Evolutionary conservation across 1,140 invertebrate species (phyloP).

Genomic region (Orius insidiosus): DNA sequence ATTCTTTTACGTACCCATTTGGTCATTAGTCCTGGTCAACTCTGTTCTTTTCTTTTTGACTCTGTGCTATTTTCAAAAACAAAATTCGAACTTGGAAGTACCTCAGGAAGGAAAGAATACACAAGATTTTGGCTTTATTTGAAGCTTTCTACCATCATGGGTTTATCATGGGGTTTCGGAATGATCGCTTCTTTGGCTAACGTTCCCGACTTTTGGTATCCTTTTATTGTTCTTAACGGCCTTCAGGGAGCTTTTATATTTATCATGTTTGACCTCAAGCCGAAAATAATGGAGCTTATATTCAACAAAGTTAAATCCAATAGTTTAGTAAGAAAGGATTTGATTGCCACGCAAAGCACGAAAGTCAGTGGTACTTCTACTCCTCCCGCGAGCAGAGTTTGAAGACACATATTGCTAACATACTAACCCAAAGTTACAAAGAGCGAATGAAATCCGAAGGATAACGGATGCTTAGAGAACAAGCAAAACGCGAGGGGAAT

Average conservation of each 20-base stretch:
- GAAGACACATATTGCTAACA: background rate
- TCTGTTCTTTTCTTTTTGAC: conserved; percentile 27
- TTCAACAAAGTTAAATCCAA: too few species aligned
- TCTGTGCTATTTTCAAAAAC: conserved; percentile 20
- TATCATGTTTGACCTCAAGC: conserved; percentile 29
- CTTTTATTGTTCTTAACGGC: conserved; percentile 30
- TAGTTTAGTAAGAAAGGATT: conserved; percentile 19
- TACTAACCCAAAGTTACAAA: too few species aligned
- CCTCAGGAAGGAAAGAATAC: conserved; percentile 18
- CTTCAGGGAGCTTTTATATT: conserved; percentile 32
- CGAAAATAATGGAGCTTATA: too few species aligned
- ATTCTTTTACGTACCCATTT: conserved; percentile 29
- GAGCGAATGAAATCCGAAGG: too few species aligned
- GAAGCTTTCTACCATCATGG: conserved; percentile 31
- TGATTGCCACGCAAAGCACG: background rate
- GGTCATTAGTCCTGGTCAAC: conserved; percentile 25
- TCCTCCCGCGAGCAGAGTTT: background rate
- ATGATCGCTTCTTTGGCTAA: conserved; percentile 25
- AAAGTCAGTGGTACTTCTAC: background rate
- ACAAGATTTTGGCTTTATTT: conserved; percentile 29
- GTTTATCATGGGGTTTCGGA: conserved; percentile 31
- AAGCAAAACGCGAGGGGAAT: too few species aligned
- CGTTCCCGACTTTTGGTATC: conserved; percentile 24
- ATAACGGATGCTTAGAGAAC: too few species aligned
- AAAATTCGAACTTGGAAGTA: conserved; percentile 15